A percentile compares a stretch with the other conserved stretches of the same genome.
These are phyloP conservation scores for Thalpophila matura DNA, from an alignment of 2,888 invertebrate genomes.

Conservation along the genomic window DNA sequence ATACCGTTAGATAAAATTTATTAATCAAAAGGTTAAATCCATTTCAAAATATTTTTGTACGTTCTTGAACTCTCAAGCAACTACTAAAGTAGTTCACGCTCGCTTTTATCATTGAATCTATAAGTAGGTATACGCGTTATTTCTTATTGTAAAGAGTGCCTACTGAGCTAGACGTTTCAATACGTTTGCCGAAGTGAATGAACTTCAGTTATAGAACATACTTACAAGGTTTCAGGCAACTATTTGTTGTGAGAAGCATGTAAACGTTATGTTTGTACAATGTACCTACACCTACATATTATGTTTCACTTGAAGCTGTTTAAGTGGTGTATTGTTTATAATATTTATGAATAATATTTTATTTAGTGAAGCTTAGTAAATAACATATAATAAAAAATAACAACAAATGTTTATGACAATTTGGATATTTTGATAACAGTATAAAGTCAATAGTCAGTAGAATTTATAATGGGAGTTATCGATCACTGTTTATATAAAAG, in stretches of 20 bases:
- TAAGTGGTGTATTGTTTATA: background rate
- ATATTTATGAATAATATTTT: background rate
- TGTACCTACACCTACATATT: too few species aligned
- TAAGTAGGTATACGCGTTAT: background rate
- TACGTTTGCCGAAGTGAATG: conserved; percentile 16
- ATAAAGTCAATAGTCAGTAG: too few species aligned
- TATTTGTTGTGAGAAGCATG: conserved; percentile 11
- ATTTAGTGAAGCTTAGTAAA: background rate
- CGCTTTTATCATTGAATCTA: conserved; percentile 5
- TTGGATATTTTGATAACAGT: too few species aligned
- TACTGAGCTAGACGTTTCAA: conserved; percentile 8
- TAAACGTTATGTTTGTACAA: background rate
- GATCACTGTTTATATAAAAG: too few species aligned
- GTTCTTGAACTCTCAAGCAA: background rate
- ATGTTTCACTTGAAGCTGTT: conserved; percentile 9
- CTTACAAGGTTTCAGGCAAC: conserved; percentile 22
- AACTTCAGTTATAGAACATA: conserved; percentile 22
- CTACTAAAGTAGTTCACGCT: background rate
- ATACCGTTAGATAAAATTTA: too few species aligned
- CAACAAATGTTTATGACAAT: too few species aligned
- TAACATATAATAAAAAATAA: too few species aligned
- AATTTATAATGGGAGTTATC: too few species aligned
- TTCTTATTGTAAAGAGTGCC: conserved; percentile 4
- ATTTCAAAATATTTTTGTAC: background rate
- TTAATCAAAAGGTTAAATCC: too few species aligned